Base-by-base conservation (phyloP, 2,888 invertebrate genomes). In the Dusona sp. region DNA sequence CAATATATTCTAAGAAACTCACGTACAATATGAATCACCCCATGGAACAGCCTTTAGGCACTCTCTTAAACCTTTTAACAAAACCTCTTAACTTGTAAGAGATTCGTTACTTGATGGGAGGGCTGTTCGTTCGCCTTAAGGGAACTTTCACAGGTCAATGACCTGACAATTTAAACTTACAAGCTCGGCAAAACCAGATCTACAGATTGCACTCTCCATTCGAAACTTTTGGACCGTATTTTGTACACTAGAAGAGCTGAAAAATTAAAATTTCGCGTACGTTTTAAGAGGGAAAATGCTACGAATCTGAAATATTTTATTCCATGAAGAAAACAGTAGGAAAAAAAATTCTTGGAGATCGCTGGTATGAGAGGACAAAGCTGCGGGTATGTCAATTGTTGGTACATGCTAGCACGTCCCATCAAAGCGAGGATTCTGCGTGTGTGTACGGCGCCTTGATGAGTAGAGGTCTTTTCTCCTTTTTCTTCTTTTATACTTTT, bases 361-460 rank as follows among this genome's bases (percentile, higher is more conserved):
- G 7, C 67, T 6, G 65, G 73, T 80, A 38, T 13, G 61, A 61
- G 61, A 29, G 16, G 16, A 29, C 29, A 61, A 61, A 29, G 61
- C 61, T 29, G 29, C 25, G 61, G 16, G 61, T 61, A 61, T 61
- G 72, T 51, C 80, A 64, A 80, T 65, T 65, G 73, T 64, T 64
- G n/a, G 25, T 25, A 64, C 61, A 61, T 45, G 22, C 61, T 16
- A 19, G 29, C 72, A 64, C 73, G 42, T 65, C 36, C 8, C 73
- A 65, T 72, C 67, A 67, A 11, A 74, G 67, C 33, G 78, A 42
- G 67, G 64, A 78, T 78, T 64, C 77, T 72, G 45, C 61, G 68
- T 77, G 22, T 51, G 38, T 57, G 38, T 68, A 70, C 9, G 51
- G 48, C 65, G 33, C 38, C 67, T 42, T 51, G 61, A 64, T 64